Percentiles rank a stretch among this genome's conserved stretches.
phyloP scores from a whole-genome alignment of 30 jellyfish, hydroid and myxozoan species.

The Cassiopea xamachana region DNA sequence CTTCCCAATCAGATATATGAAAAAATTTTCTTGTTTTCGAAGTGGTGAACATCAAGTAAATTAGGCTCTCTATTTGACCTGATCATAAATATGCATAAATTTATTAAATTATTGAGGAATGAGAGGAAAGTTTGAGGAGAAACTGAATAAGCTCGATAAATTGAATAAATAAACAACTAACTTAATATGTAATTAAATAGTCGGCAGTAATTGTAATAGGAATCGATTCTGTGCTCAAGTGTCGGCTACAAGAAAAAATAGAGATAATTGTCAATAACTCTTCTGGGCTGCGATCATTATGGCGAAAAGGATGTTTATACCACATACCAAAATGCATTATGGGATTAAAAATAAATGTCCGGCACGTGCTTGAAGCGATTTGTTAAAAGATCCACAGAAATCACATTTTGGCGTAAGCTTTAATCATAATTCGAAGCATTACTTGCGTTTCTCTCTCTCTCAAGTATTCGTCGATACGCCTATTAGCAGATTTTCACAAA shows the following conservation, averaged over 20 bases:
- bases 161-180: slow-evolving; percentile 36
- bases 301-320: background rate
- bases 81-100: background rate
- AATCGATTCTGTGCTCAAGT: slow-evolving; percentile 85
- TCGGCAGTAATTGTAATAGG: slow-evolving; percentile 91
- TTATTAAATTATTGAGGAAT: too few species aligned
- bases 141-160: background rate
- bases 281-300: background rate
- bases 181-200: slow-evolving; percentile 89
- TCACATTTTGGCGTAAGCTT: too few species aligned
- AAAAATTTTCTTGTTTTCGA: too few species aligned
- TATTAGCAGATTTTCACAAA: too few species aligned
- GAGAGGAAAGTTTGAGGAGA: background rate
- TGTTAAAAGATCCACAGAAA: background rate
- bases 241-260: slow-evolving; percentile 78
- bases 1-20: too few species aligned
- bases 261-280: background rate
- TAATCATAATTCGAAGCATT: too few species aligned
- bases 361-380: background rate
- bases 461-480: too few species aligned
- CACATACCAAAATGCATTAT: background rate
- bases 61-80: background rate
- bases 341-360: background rate
- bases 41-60: too few species aligned
- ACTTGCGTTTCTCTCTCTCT: too few species aligned